Evolutionary conservation across 1,140 invertebrate species (phyloP), one percentile per base, ranked within the genome.

Genomic region (Ephestia elutella): DNA sequence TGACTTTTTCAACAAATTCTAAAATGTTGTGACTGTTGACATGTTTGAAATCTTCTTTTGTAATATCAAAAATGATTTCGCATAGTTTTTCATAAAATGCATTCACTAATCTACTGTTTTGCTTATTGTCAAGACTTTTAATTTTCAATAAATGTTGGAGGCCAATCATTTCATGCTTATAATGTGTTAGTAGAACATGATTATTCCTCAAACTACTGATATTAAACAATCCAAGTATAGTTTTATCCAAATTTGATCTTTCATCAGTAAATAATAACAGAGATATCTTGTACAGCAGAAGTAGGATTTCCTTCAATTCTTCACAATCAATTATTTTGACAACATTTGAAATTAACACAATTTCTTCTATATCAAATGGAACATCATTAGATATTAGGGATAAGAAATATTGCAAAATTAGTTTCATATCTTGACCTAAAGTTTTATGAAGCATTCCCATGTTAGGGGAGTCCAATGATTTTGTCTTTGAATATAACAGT

Each of bases 61-160:
- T 35, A n/a, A 73, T 54, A 57, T 63, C 59, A 55, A 67, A 59
- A 28, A 77, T 44, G 0, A 82, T 56, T 66, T 78, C 67, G 68
- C 80, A 76, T 15, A 72, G 63, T 62, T 80, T 77, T 58, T 82
- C 80, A 68, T 76, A 78, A 60, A 80, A 82, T 21, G 60, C 61
- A 65, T 83, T 87, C 54, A 71, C 75, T 18, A 79, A 54, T 66
- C 73, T 76, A 8, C 84, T 68, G 59, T 72, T 75, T 62, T 78
- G 25, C 5, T 19, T 58, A 15, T 53, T 58, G 0, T 51, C 30
- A 58, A 53, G 19, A 32, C 13, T 21, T 19, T n/a, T 25, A 3
- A 49, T 35, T 51, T 30, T 53, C 2, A 51, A 11, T 11, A 58
- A n/a, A 0, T 20, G 25, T 5, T 58, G 10, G 19, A 70, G 15